Evolutionary conservation across 2,113 vertebrate species (phyloP).

Genomic region (Calonectris borealis): DNA sequence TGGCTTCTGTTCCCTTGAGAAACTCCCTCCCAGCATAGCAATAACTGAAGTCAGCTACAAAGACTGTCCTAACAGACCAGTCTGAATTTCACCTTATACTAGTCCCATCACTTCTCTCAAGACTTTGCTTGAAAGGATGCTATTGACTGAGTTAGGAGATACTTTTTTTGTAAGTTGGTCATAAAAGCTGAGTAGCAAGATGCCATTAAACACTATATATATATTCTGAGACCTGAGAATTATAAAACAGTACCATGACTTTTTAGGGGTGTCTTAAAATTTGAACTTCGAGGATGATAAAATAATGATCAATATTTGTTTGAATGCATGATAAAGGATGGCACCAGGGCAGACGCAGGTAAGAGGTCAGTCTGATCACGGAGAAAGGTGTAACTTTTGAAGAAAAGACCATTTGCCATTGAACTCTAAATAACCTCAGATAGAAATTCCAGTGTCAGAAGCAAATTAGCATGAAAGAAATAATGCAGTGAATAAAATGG

Average conservation of each 20-base stretch:
- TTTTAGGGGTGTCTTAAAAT: background rate
- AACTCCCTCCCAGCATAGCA: background rate
- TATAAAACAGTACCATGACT: background rate
- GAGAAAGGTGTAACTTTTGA: background rate
- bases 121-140: background rate
- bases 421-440: background rate
- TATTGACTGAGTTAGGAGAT: background rate
- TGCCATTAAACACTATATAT: fast-evolving
- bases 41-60: background rate
- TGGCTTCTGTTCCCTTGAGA: background rate
- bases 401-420: background rate
- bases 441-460: background rate
- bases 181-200: background rate
- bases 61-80: background rate
- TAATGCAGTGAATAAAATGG: background rate
- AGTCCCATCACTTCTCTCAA: background rate
- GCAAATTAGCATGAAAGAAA: background rate
- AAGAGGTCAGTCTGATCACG: background rate
- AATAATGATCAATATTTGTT: background rate
- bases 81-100: background rate
- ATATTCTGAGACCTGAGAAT: background rate
- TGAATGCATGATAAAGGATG: background rate
- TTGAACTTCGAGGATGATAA: background rate
- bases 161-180: background rate
- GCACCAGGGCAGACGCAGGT: background rate